Evolutionary conservation across 2,113 vertebrate genomes (phyloP).

Genomic region (Haliaeetus leucogaster): DNA sequence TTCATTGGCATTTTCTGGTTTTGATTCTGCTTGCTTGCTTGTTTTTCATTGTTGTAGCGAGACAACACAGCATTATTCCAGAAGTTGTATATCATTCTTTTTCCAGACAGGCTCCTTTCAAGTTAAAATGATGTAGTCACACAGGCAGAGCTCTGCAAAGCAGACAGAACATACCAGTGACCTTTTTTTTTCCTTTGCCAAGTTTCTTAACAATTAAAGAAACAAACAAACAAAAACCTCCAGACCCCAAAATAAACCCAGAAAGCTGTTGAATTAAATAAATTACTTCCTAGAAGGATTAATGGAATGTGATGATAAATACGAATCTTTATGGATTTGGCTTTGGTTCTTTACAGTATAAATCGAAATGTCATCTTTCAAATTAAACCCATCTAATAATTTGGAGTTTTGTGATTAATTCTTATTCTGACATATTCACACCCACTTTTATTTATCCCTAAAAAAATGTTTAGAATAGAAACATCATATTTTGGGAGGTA

Average conservation of each 20-base stretch:
- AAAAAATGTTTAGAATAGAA: neutral
- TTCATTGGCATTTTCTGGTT: neutral
- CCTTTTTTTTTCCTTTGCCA: neutral
- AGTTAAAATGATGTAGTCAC: neutral
- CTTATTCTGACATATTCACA: neutral
- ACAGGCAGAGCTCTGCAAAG: neutral
- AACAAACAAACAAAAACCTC: neutral
- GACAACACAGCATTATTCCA: neutral
- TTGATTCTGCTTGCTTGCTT: neutral
- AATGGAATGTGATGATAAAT: neutral
- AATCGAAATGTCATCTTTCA: neutral
- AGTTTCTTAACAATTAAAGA: neutral
- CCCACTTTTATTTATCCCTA: neutral
- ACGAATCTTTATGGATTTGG: neutral
- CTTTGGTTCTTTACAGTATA: neutral
- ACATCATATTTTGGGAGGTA: neutral
- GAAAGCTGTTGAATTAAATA: neutral
- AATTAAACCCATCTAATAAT: neutral
- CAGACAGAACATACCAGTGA: neutral
- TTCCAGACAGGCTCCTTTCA: neutral
- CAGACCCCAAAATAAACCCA: rapidly evolving
- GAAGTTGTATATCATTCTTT: neutral
- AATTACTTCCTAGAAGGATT: neutral
- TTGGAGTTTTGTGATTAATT: neutral
- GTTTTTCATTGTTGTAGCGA: neutral